Percentiles rank a stretch among this genome's conserved stretches.
Conservation (phyloP, 2,797 vertebrate genomes). For the Spheniscus humboldti region DNA sequence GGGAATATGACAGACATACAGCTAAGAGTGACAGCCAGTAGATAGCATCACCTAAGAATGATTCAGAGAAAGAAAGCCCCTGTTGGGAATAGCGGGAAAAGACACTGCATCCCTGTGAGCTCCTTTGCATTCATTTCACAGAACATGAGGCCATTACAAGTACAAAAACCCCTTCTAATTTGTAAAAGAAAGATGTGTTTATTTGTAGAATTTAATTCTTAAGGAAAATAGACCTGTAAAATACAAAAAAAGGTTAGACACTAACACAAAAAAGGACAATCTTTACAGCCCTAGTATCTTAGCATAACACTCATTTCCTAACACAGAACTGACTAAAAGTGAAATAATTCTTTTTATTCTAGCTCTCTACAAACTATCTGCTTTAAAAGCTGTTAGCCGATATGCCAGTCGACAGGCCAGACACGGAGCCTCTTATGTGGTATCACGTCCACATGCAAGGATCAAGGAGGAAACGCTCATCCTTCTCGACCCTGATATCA, state of each 20-base stretch:
- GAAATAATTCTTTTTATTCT: not conserved
- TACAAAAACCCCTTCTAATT: rapidly evolving
- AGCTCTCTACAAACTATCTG: not conserved
- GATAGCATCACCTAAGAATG: not conserved
- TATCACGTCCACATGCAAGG: not conserved
- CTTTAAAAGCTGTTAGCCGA: not conserved
- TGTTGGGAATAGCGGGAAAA: not conserved
- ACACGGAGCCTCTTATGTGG: not conserved
- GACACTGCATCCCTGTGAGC: not conserved
- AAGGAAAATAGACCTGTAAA: not conserved
- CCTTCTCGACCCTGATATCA: not conserved
- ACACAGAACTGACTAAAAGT: not conserved
- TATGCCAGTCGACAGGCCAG: not conserved
- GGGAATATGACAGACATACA: not conserved
- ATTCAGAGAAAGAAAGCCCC: not conserved
- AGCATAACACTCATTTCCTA: not conserved
- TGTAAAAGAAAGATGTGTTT: not conserved
- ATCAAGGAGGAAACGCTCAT: not conserved
- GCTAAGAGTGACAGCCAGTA: slow-evolving; percentile 1
- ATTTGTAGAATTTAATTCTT: not conserved
- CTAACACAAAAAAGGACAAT: not conserved
- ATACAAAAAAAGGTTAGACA: not conserved
- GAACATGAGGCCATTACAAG: not conserved
- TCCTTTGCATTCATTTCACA: not conserved
- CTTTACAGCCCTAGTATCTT: not conserved